A percentile compares a stretch with the other conserved stretches of the same genome.
These are phyloP conservation scores for Megaleporinus macrocephalus DNA, from an alignment of 2,113 vertebrate genomes.

Conservation along the genomic window DNA sequence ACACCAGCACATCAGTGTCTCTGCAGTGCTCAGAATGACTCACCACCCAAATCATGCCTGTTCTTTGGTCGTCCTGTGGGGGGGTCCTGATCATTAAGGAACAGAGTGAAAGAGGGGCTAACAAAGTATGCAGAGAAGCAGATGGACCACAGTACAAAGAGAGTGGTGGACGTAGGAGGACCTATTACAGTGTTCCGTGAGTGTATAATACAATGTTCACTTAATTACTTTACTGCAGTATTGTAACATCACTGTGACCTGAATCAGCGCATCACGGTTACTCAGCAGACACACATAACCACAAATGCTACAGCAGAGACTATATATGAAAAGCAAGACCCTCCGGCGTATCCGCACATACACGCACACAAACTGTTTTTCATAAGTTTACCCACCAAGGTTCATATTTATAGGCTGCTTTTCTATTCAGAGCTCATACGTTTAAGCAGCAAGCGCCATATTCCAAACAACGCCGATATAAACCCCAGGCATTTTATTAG, in stretches of 20 bases:
- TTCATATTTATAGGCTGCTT: not conserved
- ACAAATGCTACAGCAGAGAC: not conserved
- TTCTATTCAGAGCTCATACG: not conserved
- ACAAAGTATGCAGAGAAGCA: too few species aligned
- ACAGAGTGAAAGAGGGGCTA: too few species aligned
- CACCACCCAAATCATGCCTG: too few species aligned
- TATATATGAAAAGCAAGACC: not conserved
- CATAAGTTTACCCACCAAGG: not conserved
- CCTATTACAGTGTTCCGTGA: too few species aligned
- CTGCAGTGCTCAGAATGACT: too few species aligned
- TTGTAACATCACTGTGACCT: not conserved
- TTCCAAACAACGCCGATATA: not conserved
- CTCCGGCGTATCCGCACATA: not conserved
- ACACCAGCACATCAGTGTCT: too few species aligned
- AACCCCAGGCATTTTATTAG: slow-evolving; percentile 26
- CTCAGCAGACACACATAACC: slow-evolving; percentile 18
- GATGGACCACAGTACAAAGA: too few species aligned
- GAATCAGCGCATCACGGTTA: not conserved
- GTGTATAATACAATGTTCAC: too few species aligned
- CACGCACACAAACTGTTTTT: not conserved
- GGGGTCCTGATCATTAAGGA: too few species aligned
- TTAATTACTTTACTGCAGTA: too few species aligned
- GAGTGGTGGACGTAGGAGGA: too few species aligned
- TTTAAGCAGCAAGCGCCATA: not conserved
- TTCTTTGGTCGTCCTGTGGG: too few species aligned